These are phyloP conservation scores for Tapirus indicus DNA, from an alignment of 2,797 vertebrate genomes.

Conservation along the genomic window DNA sequence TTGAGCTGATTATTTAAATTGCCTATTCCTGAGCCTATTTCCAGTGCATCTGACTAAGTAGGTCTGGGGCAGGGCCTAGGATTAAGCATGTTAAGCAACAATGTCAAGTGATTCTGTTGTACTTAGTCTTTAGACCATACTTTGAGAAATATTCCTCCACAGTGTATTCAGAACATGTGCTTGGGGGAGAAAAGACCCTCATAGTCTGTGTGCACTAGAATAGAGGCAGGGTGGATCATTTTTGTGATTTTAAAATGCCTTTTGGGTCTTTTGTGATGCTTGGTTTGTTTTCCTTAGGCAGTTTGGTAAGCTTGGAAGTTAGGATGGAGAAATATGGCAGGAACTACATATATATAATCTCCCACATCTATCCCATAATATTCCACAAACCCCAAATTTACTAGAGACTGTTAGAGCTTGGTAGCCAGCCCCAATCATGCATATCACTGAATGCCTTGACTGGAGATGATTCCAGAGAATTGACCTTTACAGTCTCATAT, in stretches of 20 bases:
- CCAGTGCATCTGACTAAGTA: constrained; percentile 12
- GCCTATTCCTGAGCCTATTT: background rate
- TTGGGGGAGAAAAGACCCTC: background rate
- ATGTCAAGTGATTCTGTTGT: background rate
- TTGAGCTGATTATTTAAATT: constrained; percentile 46
- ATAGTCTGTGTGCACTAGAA: background rate
- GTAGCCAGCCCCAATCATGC: background rate
- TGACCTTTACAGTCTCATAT: background rate
- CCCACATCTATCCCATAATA: background rate
- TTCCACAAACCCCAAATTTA: background rate
- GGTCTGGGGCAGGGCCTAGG: background rate
- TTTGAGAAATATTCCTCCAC: background rate
- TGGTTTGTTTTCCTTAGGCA: constrained; percentile 36
- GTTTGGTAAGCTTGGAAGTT: background rate
- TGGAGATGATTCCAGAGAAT: background rate
- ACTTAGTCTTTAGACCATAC: background rate
- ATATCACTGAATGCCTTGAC: background rate
- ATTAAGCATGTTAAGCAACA: background rate
- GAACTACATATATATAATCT: background rate
- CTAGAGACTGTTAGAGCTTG: background rate
- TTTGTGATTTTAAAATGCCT: background rate
- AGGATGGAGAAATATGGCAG: constrained; percentile 2
- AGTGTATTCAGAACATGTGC: background rate
- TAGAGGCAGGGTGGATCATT: background rate
- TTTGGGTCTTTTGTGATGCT: background rate